Base-by-base conservation (phyloP, 2,888 invertebrate genomes). In the Sinopyrophorus schimmeli region DNA sequence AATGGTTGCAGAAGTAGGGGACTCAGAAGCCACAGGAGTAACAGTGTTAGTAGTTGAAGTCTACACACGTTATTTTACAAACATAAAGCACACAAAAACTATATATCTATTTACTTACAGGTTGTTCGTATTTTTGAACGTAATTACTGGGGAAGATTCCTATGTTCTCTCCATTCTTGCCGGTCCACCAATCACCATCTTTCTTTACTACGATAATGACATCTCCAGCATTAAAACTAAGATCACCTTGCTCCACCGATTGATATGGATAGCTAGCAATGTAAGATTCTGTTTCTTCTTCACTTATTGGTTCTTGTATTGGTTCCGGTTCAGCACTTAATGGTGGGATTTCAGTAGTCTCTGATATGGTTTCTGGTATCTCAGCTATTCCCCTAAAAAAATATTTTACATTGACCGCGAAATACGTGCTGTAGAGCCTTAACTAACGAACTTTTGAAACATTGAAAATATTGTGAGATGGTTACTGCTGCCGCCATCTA, bases 141-240 rank as follows among this genome's bases (percentile, higher is more conserved):
- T 98, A 99, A 78, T 96, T 98, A 1, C 93, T 94, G 0, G 99
- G 99, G 76, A 99, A 99, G 59, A 98, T 94, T 42, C 99, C 99
- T 5, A 79, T 76, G 73, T 73, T 73, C 62, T 84, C 79, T 24
- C 87, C 91, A 58, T 93, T 82, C 56, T 85, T 82, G 16, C 98
- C 98, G 3, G 96, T 96, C 98, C 98, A 99, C 98, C 98, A 99
- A 69, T 98, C 97, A 0, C 95, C 97, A 52, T 97, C 95, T 54
- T 89, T 85, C 54, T 92, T 86, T 23, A 84, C 81, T 1, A 99
- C 95, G 60, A 84, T 80, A 47, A 99, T 88, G 61, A 88, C 77
- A 72, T 97, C 97, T 0, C 95, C 86, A 0, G 82, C 84, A 58
- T 88, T 87, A 74, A 97, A 97, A 48, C 80, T 85, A 49, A 99